Conservation (phyloP, 2,797 vertebrate genomes). For the Hydrophis major region DNA sequence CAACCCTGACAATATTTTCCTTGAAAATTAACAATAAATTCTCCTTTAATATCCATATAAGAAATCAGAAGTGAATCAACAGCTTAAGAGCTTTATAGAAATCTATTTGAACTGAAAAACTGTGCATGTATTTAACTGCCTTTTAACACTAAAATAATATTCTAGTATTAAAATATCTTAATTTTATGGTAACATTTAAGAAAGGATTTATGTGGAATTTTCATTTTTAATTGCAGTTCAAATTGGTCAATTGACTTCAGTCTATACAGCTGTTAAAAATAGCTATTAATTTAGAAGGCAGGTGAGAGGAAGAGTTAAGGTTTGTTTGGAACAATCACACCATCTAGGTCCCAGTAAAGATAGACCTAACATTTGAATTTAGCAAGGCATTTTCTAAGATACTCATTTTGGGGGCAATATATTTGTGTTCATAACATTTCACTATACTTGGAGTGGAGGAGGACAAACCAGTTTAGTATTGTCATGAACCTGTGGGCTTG, state of each 20-base stretch:
- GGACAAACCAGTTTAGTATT: background rate
- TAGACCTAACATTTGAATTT: background rate
- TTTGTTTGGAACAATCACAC: background rate
- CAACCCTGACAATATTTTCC: accelerated
- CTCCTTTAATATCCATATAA: background rate
- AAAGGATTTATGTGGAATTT: background rate
- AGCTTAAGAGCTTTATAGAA: background rate
- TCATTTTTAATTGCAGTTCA: background rate
- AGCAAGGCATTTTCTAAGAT: background rate
- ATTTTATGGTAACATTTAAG: background rate
- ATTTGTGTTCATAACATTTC: background rate
- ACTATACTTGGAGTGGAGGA: background rate
- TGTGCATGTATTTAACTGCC: background rate
- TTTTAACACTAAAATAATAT: background rate
- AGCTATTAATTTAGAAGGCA: background rate
- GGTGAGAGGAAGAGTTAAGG: background rate
- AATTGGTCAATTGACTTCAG: too few species aligned
- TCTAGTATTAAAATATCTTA: background rate
- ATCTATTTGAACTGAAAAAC: background rate
- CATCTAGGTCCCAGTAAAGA: background rate
- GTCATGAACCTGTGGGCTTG: background rate
- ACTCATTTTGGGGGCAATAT: background rate
- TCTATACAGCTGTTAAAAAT: background rate
- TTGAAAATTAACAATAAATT: accelerated
- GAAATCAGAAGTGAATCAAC: background rate